A percentile compares a stretch with the other conserved stretches of the same genome.
These are phyloP conservation scores for Pyrrhura leucotis DNA, from an alignment of 2,797 vertebrate species.

Conservation along the genomic window DNA sequence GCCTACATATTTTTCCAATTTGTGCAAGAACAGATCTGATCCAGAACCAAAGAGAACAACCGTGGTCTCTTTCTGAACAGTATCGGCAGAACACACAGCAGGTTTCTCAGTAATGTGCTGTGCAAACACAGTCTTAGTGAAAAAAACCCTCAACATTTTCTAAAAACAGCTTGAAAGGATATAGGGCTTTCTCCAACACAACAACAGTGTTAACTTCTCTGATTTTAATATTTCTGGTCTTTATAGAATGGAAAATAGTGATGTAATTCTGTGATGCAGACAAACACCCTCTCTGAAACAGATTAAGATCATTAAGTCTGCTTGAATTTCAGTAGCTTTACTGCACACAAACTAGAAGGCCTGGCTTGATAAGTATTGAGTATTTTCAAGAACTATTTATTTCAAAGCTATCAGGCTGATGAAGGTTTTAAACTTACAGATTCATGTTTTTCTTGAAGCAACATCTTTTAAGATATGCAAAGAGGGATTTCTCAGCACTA, in stretches of 20 bases:
- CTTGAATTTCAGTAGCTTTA: background rate
- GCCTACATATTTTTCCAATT: background rate
- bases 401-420: constrained; percentile 16
- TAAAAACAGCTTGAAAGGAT: background rate
- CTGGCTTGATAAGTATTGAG: background rate
- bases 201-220: background rate
- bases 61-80: background rate
- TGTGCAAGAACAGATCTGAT: background rate
- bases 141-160: background rate
- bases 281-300: background rate
- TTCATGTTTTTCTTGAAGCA: constrained; percentile 43
- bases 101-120: background rate
- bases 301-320: background rate
- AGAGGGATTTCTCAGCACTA: constrained; percentile 44
- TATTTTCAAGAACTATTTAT: constrained; percentile 20
- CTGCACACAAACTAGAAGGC: background rate
- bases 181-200: background rate
- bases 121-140: background rate
- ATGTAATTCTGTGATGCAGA: background rate
- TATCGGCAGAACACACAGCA: background rate
- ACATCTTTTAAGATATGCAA: constrained; percentile 38
- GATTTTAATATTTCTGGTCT: background rate
- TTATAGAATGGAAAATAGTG: background rate
- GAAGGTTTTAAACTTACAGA: constrained; percentile 30
- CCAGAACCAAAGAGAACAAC: background rate